A percentile compares a stretch with the other conserved stretches of the same genome.
Evolutionary conservation across 2,113 vertebrate species (phyloP).

Genomic region (Rana temporaria): DNA sequence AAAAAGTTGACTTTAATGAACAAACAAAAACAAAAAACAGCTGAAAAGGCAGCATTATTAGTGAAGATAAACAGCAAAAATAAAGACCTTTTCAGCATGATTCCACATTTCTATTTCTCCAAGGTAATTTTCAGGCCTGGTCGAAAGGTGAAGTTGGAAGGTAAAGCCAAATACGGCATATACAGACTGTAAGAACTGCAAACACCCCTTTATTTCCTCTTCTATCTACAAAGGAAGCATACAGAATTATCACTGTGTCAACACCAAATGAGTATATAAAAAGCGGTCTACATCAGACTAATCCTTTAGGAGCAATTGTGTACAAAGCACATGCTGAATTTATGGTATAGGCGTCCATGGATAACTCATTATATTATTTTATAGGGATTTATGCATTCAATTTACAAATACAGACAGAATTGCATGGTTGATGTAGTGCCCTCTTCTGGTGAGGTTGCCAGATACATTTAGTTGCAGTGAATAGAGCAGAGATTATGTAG

Average conservation of each 20-base stretch:
- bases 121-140: slow-evolving; percentile 88
- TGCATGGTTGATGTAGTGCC: too few species aligned
- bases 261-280: background rate
- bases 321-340: too few species aligned
- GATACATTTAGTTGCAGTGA: too few species aligned
- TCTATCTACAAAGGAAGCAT: slow-evolving; percentile 76
- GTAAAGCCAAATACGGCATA: slow-evolving; percentile 90
- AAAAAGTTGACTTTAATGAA: background rate
- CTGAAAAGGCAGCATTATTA: background rate
- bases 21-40: background rate
- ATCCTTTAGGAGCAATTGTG: too few species aligned
- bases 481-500: too few species aligned
- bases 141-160: slow-evolving; percentile 92
- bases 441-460: too few species aligned
- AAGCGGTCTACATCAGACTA: too few species aligned
- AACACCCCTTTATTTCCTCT: slow-evolving; percentile 88
- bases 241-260: background rate
- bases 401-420: too few species aligned
- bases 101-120: slow-evolving; percentile 88
- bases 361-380: too few species aligned
- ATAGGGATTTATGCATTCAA: too few species aligned
- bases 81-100: slow-evolving; percentile 87
- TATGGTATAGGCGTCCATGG: too few species aligned
- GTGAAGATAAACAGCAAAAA: background rate
- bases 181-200: slow-evolving; percentile 88